Evolutionary conservation across 2,797 vertebrate genomes (phyloP), one percentile per base, ranked within the genome.

Genomic region (Acanthopagrus latus): DNA sequence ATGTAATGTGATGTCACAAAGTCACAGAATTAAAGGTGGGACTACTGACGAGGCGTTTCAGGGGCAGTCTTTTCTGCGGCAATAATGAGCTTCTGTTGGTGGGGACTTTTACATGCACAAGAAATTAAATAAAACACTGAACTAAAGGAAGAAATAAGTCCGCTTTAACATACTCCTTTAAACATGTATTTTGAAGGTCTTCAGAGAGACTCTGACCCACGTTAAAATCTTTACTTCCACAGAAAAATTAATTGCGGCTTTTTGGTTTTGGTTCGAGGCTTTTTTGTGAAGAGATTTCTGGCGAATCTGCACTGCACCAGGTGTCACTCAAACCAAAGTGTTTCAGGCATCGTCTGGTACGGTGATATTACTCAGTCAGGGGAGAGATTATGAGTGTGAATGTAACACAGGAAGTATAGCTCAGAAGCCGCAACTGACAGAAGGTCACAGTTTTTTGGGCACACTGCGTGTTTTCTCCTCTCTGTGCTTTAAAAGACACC

Each of bases 361-460:
- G 50, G 14, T 27, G 55, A 60, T 52, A n/a, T 44, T 65, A 57
- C 63, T 56, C 72, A 16, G 57, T 60, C 33, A 81, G 58, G 46
- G 51, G 60, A 33, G 71, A 20, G 67, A 59, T 50, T 44, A 54
- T 51, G 43, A 48, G 38, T 58, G 51, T 64, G 27, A 66, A 21
- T 74, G 47, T 25, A 58, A 74, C 64, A 83, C 54, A 71, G 56
- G 38, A 54, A 41, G 20, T 71, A 56, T 44, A 66, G 66, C 64
- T 23, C 60, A 44, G 29, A 62, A 64, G 46, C 66, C 76, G 59
- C 48, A 33, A 17, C 4, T 29, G 75, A 82, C 59, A 69, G 33
- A 59, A 76, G 76, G 74, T 77, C 76, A 76, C 25, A 58, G 71
- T 83, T 79, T 79, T 79, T 20, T 76, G 64, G 74, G 41, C 51